Evolutionary conservation across 2,113 vertebrate genomes (phyloP), one percentile per base, ranked within the genome.

Genomic region (Syngnathoides biaculeatus): DNA sequence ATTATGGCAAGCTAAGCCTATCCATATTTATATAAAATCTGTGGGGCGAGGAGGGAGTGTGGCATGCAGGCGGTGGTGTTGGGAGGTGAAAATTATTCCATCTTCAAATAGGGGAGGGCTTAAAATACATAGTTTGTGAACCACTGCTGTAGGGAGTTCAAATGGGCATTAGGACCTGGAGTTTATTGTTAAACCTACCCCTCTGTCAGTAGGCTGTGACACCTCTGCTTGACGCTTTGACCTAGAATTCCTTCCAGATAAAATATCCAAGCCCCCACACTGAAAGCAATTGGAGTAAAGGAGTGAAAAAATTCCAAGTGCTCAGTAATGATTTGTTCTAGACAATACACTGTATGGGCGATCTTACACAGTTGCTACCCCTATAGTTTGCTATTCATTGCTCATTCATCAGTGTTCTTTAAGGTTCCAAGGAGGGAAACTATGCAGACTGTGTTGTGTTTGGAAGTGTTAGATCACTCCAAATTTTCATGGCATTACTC

Each of bases 211-310:
- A 42, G 42, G 52, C 79, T 73, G 68, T 0, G 10, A 65, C 77
- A 71, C 67, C 73, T 79, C 68, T 9, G 48, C 68, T 26, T 76
- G 73, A 70, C 73, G 60, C 70, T 65, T 79, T 73, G 77, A 87
- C 78, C 82, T 81, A 78, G 84, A 86, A 89, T 88, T 86, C 83
- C 87, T 85, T 81, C 85, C 79, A 82, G 85, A 86, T 80, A 79
- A 35, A 82, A 81, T 82, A 79, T 64, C 26, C 64, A 60, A 82
- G 56, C 64, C 70, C 64, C 64, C 72, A 35, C 42, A 26, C 71
- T 30, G 69, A 69, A 63, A 57, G 50, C 50, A 19, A 13, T 55
- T 11, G 26, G 45, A 71, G 56, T 12, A 50, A 47, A 5, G 38
- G 20, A 38, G n/a, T 2, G 59, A 61, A 73, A 82, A 20, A 39